Percentiles rank a stretch among this genome's conserved stretches.
These are phyloP conservation scores for Tetragnatha montana DNA, from an alignment of 2,888 invertebrate genomes.

Conservation along the genomic window DNA sequence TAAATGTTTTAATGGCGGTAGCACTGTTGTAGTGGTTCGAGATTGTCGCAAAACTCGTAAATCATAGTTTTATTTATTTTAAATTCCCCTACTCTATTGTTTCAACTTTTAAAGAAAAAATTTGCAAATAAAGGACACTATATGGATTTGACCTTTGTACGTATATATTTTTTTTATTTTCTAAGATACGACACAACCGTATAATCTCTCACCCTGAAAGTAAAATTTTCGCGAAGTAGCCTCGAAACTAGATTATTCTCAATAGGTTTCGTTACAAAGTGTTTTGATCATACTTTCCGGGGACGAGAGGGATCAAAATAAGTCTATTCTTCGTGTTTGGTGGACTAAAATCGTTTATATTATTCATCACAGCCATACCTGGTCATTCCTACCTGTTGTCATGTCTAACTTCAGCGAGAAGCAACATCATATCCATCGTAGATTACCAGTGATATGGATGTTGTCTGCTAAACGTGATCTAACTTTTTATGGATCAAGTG, in stretches of 20 bases:
- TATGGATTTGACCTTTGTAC: too few species aligned
- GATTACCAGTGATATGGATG: too few species aligned
- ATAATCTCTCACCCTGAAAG: slow-evolving; percentile 62
- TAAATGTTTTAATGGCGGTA: slow-evolving; percentile 54
- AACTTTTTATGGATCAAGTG: too few species aligned
- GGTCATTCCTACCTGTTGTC: too few species aligned
- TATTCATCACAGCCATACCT: too few species aligned
- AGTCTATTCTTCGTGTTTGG: too few species aligned
- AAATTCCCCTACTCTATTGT: not conserved
- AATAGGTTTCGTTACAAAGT: slow-evolving; percentile 33
- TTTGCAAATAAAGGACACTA: not conserved
- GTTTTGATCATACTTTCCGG: not conserved
- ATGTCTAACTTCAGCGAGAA: too few species aligned
- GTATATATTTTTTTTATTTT: too few species aligned
- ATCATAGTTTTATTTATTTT: slow-evolving; percentile 17
- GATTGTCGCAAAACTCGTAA: slow-evolving; percentile 56
- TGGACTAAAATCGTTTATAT: too few species aligned
- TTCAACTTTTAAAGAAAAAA: not conserved
- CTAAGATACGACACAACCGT: not conserved
- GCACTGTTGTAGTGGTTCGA: slow-evolving; percentile 63
- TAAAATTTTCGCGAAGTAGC: slow-evolving; percentile 64
- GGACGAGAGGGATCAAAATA: too few species aligned
- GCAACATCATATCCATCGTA: too few species aligned
- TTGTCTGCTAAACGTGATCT: too few species aligned
- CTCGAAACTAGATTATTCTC: slow-evolving; percentile 66